Conservation (phyloP, 2,797 vertebrate species). For the Coranthus polyacanthus region DNA sequence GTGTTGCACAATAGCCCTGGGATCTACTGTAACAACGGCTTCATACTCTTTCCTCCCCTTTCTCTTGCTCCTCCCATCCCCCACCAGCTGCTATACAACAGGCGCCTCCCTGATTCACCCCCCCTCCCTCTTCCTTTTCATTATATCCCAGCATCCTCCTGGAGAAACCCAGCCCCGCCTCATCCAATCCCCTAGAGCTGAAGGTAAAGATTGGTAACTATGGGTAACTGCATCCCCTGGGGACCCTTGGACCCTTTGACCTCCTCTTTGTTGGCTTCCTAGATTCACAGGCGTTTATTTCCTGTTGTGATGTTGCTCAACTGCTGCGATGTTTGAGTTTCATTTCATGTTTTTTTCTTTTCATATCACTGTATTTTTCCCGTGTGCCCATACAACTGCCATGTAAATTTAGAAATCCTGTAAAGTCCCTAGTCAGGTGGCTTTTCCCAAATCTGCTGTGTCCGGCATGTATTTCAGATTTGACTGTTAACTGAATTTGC, state of each 20-base stretch:
- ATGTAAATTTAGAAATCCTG: constrained; percentile 37
- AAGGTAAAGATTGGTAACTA: constrained; percentile 73
- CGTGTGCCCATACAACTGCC: constrained; percentile 4
- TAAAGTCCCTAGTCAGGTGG: constrained; percentile 33
- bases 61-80: constrained; percentile 72
- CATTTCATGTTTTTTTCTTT: constrained; percentile 1
- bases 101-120: constrained; percentile 64
- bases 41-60: constrained; percentile 31
- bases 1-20: constrained; percentile 58
- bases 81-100: constrained; percentile 72
- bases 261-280: constrained; percentile 67
- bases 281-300: constrained; percentile 37
- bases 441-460: constrained; percentile 51
- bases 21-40: constrained; percentile 59
- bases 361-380: too few species aligned
- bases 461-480: constrained; percentile 44
- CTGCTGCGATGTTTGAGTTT: constrained; percentile 22
- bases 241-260: constrained; percentile 76
- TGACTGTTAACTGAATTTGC: constrained; percentile 66
- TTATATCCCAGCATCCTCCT: constrained; percentile 67
- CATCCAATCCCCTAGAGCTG: constrained; percentile 50
- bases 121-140: constrained; percentile 57
- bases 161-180: constrained; percentile 50
- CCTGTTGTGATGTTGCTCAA: background rate
- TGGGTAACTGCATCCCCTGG: constrained; percentile 78